Base-by-base conservation (phyloP, 2,888 invertebrate species). In the Margaritifera margaritifera region DNA sequence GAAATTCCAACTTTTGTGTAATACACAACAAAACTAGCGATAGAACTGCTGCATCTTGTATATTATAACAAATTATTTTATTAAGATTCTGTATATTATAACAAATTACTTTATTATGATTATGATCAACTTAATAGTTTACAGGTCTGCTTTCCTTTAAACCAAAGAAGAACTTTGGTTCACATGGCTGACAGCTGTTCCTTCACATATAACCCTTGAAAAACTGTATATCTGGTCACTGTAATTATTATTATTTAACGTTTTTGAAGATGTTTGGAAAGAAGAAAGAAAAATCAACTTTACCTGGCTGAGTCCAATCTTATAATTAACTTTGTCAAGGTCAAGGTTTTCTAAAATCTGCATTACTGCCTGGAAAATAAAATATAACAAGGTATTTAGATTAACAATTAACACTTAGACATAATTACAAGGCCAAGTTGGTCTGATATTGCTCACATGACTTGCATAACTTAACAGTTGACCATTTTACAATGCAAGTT, bases 231-330 rank as follows among this genome's bases (percentile, higher is more conserved):
- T 64, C n/a, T 42, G n/a, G 31, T 31, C 25, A 42, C 24, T 11
- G 22, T 42, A 54, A n/a, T 53, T 62, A 53, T 51, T 27, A 54
- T 62, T 62, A 62, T 55, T 25, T 27, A 25, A 18, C 31, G 18
- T 61, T 50, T 31, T 31, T 22, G 22, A 8, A 31, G 27, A 54
- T 54, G 62, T 5, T 53, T 27, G 52, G 20, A 27, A 62, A 52
- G 27, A 62, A 52, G 53, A 62, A 52, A 24, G 53, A 25, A 53
- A 62, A 20, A 53, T 11, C 50, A 19, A 52, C 64, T 84, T 75
- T 89, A 97, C 97, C 94, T 97, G 96, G 90, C 96, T 96, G 68
- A 97, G 93, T 31, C 98, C 98, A 65, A 98, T 94, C 70, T 96
- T 92, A 91, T 96, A 97, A 81, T 94, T 94, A 57, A 95, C 93